Evolutionary conservation across 2,113 vertebrate species (phyloP), one percentile per base, ranked within the genome.

Genomic region (Pterocles burchelli): DNA sequence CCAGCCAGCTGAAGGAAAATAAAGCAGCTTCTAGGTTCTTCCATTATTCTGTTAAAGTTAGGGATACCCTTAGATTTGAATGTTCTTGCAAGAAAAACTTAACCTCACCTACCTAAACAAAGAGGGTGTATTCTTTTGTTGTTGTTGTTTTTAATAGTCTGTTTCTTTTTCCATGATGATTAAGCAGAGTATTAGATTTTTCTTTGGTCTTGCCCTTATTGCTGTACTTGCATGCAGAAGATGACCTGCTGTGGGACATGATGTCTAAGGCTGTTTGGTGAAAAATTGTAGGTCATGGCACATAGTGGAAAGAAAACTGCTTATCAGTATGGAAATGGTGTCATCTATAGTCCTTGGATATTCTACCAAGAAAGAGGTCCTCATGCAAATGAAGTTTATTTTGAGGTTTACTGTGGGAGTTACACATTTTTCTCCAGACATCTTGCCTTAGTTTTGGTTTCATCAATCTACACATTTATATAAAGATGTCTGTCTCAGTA

Each of bases 341-440:
- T 95, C 57, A 54, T 72, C 2, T 6, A 14, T 88, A 73, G 72
- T 88, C 71, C 79, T 79, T 70, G 72, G 63, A 33, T 92, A 65
- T 73, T 78, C 73, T 89, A 88, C 61, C 49, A 63, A 74, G 85
- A 75, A 87, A 3, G 57, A 94, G 65, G 59, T 90, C 83, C 84
- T 96, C 79, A 87, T 95, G 96, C 73, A 95, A 95, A 95, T 95
- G 22, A 92, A 85, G 80, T 85, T 95, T 96, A 92, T 96, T 97
- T 96, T 95, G 86, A 92, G 94, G 25, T 89, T 95, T 92, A 75
- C 87, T 78, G 88, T 95, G 92, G 95, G 92, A 94, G 54, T 88
- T 94, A 86, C 67, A 90, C 79, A 28, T 80, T 96, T 91, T 80
- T 83, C 85, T 81, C 80, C 66, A 87, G 92, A 96, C 73, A 38